Base-by-base conservation (phyloP, 2,797 vertebrate genomes). In the Molossus alvarezi region DNA sequence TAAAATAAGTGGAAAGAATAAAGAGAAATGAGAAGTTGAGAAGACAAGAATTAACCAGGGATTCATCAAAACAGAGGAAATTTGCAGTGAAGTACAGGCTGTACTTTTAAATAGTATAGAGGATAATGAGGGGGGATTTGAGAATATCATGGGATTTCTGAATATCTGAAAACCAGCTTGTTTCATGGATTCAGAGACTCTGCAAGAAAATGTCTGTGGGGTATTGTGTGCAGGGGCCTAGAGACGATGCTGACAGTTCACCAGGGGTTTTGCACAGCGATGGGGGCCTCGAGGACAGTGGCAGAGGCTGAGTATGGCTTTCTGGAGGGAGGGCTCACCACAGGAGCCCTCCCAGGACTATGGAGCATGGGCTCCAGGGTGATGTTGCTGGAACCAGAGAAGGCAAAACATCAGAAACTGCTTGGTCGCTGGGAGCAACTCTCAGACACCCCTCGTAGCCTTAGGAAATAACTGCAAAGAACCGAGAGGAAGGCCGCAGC, bases 81-180 rank as follows among this genome's bases (percentile, higher is more conserved):
- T 51, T 79, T 37, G 51, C 8, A 90, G 48, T 60, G 75, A 85
- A 75, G 77, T 79, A 48, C 8, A 72, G 41, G 27, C 81, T 87
- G 12, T 77, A 25, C 6, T 20, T 88, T 97, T 18, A n/a, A 41
- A 21, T 55, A 83, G 41, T 58, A 53, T 73, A 57, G 51, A 73
- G 72, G 23, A 37, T 45, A 88, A 45, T 58, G 58, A 69, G 5
- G 0, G 1, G 9, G 18, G 45, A 69, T 45, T 27, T 60, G 72
- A 60, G 41, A 64, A 65, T 53, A 5, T 14, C 11, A 41, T 48
- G 87, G 45, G 62, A 55, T 94, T 73, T 90, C 23, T 65, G 75
- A 73, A n/a, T 92, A 71, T 90, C 94, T 82, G 48, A 73, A 72
- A 64, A 20, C 25, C 51, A 73, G 33, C 58, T 33, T 90, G 57